A percentile compares a stretch with the other conserved stretches of the same genome.
These are phyloP conservation scores for Drosophila flavopinicola DNA, from an alignment of 2,888 invertebrate genomes.

Conservation along the genomic window DNA sequence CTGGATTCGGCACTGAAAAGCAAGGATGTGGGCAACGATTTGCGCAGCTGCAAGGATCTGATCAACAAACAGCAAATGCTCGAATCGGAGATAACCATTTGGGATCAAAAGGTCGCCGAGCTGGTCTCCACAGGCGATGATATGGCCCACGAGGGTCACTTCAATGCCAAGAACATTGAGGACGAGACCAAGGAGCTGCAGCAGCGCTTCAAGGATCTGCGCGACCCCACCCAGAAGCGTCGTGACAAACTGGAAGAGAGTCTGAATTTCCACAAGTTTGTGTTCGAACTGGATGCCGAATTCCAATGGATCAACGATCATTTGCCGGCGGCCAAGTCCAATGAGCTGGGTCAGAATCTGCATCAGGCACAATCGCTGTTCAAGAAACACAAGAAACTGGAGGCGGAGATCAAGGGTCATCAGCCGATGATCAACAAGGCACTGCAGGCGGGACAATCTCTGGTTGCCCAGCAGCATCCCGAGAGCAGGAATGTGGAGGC, in stretches of 20 bases:
- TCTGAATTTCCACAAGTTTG: conserved; percentile 93
- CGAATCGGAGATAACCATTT: conserved; percentile 93
- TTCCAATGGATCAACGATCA: conserved; percentile 98
- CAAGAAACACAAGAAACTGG: conserved; percentile 97
- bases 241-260: conserved; percentile 93
- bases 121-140: conserved; percentile 93
- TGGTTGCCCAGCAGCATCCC: conserved; percentile 92
- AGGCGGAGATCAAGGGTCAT: conserved; percentile 94
- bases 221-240: conserved; percentile 89
- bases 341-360: conserved; percentile 91
- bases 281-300: conserved; percentile 96
- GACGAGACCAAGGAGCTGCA: conserved; percentile 91
- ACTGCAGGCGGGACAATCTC: conserved; percentile 89
- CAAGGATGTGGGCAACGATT: conserved; percentile 93
- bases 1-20: conserved; percentile 91
- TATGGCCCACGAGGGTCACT: conserved; percentile 97
- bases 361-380: conserved; percentile 95
- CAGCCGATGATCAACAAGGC: conserved; percentile 93
- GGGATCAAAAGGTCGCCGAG: conserved; percentile 92
- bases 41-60: conserved; percentile 95
- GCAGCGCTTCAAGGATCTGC: conserved; percentile 88
- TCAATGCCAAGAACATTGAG: conserved; percentile 94
- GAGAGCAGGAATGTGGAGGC: conserved; percentile 91
- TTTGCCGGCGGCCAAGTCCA: conserved; percentile 90
- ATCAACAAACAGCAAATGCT: conserved; percentile 94